phyloP scores from a whole-genome alignment of 2,113 vertebrate genomes.

The Oplegnathus fasciatus region DNA sequence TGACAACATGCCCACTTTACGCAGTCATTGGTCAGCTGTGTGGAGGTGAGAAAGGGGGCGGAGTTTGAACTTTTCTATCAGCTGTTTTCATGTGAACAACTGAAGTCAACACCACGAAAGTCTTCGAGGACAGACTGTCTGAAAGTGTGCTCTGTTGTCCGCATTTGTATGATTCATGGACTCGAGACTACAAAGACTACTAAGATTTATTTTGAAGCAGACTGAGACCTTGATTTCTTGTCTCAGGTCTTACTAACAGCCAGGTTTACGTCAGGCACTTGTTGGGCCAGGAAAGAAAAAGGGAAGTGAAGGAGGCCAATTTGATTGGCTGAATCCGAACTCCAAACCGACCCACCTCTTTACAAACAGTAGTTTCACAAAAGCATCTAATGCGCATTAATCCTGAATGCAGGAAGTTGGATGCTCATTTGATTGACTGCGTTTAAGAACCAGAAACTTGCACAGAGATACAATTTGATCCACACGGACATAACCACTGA shows the following conservation, averaged over 20 bases:
- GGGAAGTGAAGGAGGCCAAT: neutral
- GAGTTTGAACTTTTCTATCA: too few relatives aligned
- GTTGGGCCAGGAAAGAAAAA: neutral
- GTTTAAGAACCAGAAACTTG: neutral
- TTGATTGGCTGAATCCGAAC: neutral
- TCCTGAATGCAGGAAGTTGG: neutral
- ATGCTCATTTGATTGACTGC: neutral
- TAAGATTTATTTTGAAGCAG: neutral
- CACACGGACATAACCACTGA: neutral
- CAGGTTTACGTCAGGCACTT: neutral
- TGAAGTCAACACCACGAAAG: neutral
- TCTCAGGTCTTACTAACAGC: neutral
- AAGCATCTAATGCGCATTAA: slow-evolving; percentile 4
- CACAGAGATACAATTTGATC: neutral
- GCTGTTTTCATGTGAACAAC: neutral
- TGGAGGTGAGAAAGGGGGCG: too few relatives aligned
- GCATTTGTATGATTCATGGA: neutral
- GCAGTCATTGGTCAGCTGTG: neutral
- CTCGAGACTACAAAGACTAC: neutral
- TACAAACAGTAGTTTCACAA: neutral
- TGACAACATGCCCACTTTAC: too few relatives aligned
- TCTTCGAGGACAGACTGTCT: neutral
- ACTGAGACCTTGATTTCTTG: neutral
- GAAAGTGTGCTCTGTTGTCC: neutral
- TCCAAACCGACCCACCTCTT: neutral